A percentile compares a stretch with the other conserved stretches of the same genome.
These are phyloP conservation scores for Ethmia dodecea DNA, from an alignment of 2,888 invertebrate genomes.

Conservation along the genomic window DNA sequence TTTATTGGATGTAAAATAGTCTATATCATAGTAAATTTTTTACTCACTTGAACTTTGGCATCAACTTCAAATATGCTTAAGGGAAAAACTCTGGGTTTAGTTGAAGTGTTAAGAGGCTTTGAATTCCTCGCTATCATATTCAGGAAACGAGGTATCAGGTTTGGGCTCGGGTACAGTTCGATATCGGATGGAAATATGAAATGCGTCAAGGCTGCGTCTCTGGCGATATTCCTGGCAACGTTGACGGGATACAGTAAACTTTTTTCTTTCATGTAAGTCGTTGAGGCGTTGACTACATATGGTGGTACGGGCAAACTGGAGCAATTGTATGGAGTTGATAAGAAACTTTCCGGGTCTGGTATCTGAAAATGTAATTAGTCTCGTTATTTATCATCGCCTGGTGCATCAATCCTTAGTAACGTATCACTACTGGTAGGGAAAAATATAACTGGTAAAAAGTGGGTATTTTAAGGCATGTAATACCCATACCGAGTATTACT, in stretches of 20 bases:
- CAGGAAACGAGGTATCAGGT: conserved; percentile 87
- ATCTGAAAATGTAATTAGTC: conserved; percentile 70
- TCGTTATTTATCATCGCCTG: no score
- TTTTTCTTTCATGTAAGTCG: conserved; percentile 87
- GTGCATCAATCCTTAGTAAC: no score
- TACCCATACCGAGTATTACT: no score
- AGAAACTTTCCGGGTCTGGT: conserved; percentile 80
- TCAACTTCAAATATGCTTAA: conserved; percentile 94
- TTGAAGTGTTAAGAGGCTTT: conserved; percentile 78
- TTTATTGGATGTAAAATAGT: no score
- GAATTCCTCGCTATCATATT: conserved; percentile 88
- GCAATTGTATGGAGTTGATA: conserved; percentile 83
- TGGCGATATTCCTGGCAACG: conserved; percentile 92
- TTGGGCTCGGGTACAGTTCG: conserved; percentile 92
- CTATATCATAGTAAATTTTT: no score
- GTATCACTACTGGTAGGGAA: no score
- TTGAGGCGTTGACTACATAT: conserved; percentile 79
- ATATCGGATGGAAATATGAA: conserved; percentile 92
- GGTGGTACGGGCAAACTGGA: conserved; percentile 83
- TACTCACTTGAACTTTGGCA: conserved; percentile 57
- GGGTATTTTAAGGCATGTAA: no score
- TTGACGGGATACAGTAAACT: conserved; percentile 93
- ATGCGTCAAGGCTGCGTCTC: conserved; percentile 88
- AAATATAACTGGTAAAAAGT: no score
- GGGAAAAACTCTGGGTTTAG: conserved; percentile 86